Evolutionary conservation across 2,113 vertebrate species (phyloP).

Genomic region (Zapornia atra): DNA sequence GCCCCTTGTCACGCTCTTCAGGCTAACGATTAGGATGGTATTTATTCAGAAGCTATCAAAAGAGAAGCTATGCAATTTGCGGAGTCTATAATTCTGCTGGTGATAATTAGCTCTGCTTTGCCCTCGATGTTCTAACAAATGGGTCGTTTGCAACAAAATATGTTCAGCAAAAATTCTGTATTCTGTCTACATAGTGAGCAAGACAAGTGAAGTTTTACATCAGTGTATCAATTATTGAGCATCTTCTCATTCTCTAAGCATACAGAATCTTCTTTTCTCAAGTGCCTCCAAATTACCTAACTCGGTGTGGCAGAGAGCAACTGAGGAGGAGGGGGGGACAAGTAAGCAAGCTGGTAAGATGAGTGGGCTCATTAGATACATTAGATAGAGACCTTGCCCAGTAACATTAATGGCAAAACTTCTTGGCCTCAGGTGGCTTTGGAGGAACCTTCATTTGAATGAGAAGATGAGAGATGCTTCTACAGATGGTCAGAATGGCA

Average conservation of each 20-base stretch:
- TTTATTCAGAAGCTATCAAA: constrained; percentile 16
- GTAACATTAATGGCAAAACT: not conserved
- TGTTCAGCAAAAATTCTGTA: not conserved
- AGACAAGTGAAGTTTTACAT: not conserved
- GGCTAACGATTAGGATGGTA: not conserved
- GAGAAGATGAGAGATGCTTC: not conserved
- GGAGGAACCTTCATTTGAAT: not conserved
- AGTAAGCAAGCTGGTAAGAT: not conserved
- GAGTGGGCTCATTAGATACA: not conserved
- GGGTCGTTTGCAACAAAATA: not conserved
- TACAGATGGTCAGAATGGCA: not conserved
- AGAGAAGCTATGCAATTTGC: not conserved
- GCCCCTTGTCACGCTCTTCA: not conserved
- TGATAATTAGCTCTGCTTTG: constrained; percentile 20
- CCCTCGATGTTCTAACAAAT: not conserved
- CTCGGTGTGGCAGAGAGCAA: not conserved
- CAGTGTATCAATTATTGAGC: not conserved
- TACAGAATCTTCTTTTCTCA: not conserved
- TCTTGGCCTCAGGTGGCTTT: not conserved
- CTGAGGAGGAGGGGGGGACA: not conserved
- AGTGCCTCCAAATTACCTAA: not conserved
- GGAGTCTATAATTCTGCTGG: not conserved
- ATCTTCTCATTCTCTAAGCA: not conserved
- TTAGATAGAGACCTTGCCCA: not conserved
- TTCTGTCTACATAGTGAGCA: not conserved